Percentiles rank a stretch among this genome's conserved stretches.
phyloP scores from a whole-genome alignment of 2,113 vertebrate species.

The Actenoides hombroni region DNA sequence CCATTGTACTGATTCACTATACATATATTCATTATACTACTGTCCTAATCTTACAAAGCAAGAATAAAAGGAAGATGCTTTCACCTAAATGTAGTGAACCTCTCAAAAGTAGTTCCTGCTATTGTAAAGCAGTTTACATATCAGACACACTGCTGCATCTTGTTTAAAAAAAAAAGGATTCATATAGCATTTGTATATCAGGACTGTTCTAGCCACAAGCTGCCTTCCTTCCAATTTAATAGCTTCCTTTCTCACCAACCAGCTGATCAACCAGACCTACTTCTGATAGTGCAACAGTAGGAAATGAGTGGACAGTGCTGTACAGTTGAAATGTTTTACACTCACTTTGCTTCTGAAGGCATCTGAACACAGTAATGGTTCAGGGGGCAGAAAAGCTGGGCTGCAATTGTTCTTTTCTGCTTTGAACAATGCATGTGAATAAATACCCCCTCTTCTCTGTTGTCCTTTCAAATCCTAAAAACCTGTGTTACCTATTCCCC shows the following conservation, averaged over 20 bases:
- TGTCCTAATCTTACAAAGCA: accelerated
- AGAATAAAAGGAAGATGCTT: background rate
- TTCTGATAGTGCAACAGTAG: accelerated
- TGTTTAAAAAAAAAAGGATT: background rate
- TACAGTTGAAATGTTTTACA: background rate
- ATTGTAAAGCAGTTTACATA: background rate
- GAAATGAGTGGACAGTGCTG: background rate
- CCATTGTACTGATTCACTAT: too few relatives aligned
- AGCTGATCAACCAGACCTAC: background rate
- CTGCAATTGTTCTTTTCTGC: background rate
- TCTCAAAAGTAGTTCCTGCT: background rate
- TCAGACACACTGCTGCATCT: background rate
- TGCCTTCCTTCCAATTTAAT: background rate
- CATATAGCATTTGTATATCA: background rate
- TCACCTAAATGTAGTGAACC: background rate
- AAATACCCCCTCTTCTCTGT: background rate
- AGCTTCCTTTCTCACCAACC: background rate
- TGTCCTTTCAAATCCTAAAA: background rate
- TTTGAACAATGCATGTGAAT: background rate
- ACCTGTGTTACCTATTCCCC: background rate
- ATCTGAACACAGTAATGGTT: background rate
- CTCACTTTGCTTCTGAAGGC: background rate
- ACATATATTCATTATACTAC: background rate
- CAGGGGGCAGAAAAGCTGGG: background rate
- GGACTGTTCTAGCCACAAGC: background rate